These are phyloP conservation scores for Scaptomyza pallida DNA, from an alignment of 1,140 invertebrate genomes.

Conservation along the genomic window DNA sequence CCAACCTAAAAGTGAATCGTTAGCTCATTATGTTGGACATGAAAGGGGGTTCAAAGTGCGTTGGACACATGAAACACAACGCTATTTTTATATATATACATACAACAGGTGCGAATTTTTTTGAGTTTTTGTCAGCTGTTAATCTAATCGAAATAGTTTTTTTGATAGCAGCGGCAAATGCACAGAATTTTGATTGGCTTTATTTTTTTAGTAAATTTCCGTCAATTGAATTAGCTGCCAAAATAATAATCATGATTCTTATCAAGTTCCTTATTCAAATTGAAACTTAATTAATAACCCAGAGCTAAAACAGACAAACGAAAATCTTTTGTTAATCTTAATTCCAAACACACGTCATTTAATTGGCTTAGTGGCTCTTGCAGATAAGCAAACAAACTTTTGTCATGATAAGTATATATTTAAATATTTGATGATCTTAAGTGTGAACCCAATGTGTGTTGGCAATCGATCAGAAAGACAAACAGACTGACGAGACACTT, in stretches of 20 bases:
- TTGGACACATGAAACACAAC: conserved; percentile 48
- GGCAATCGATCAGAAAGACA: background rate
- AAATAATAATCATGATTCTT: background rate
- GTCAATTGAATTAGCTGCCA: conserved; percentile 11
- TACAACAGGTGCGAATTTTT: conserved; percentile 10
- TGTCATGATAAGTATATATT: background rate
- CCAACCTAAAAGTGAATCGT: background rate
- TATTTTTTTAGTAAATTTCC: conserved; percentile 36
- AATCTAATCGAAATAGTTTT: conserved; percentile 60
- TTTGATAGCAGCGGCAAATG: conserved; percentile 10
- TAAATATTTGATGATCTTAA: conserved; percentile 1
- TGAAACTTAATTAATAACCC: conserved; percentile 35
- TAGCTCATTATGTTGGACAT: conserved; percentile 37
- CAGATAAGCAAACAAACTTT: conserved; percentile 20
- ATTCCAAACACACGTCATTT: background rate
- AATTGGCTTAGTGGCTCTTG: background rate
- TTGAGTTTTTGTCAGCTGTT: no score
- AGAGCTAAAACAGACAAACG: background rate
- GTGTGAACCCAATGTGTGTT: background rate
- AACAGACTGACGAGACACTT: background rate
- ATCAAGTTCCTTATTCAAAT: conserved; percentile 2
- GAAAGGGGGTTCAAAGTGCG: conserved; percentile 56
- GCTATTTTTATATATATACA: conserved; percentile 71
- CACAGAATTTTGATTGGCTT: conserved; percentile 5
- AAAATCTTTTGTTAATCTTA: conserved; percentile 14